phyloP scores from a whole-genome alignment of 2,888 invertebrate genomes.

The Drosophila bunnanda region DNA sequence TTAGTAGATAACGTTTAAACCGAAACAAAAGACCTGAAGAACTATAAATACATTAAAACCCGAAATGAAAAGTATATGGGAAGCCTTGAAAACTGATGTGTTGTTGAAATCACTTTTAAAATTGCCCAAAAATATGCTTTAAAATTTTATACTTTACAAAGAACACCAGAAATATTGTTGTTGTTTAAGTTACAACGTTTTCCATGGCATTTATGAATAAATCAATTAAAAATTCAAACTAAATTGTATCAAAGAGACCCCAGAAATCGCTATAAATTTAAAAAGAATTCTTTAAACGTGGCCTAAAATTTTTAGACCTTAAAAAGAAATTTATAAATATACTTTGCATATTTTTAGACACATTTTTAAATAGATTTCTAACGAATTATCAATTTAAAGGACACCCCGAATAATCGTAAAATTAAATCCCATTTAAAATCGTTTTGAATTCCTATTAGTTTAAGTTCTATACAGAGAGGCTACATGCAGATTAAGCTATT shows the following conservation, averaged over 20 bases:
- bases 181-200: no score
- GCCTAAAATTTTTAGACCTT: background rate
- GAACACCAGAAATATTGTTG: no score
- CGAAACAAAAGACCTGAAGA: background rate
- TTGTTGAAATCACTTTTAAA: background rate
- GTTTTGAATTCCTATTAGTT: slow-evolving; percentile 48
- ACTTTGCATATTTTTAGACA: background rate
- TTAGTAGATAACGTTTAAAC: background rate
- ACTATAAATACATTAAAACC: background rate
- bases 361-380: background rate
- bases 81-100: background rate
- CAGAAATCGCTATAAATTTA: background rate
- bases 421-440: background rate
- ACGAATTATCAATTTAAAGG: background rate
- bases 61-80: background rate
- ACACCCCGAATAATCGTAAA: background rate
- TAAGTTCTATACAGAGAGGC: slow-evolving; percentile 60
- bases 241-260: no score
- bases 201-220: no score
- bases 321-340: background rate
- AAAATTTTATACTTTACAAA: no score
- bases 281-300: background rate
- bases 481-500: slow-evolving; percentile 71
- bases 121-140: background rate
- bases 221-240: no score